These are phyloP conservation scores for Antheraea mylitta DNA, from an alignment of 1,140 invertebrate species.

Conservation along the genomic window DNA sequence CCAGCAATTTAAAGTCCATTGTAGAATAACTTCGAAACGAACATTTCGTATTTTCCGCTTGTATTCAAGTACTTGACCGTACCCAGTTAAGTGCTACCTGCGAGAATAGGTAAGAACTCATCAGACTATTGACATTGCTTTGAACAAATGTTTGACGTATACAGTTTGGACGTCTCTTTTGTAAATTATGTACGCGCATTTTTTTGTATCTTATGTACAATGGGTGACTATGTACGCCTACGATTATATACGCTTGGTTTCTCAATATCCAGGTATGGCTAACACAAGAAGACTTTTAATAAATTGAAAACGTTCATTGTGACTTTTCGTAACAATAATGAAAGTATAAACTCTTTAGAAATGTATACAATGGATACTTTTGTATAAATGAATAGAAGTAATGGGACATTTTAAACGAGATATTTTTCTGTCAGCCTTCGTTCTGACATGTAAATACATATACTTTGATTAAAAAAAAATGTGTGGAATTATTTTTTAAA, in stretches of 20 bases:
- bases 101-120: not conserved
- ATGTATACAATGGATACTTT: not conserved
- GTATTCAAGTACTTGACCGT: not conserved
- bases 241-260: not conserved
- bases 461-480: no score
- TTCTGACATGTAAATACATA: no score
- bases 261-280: not conserved
- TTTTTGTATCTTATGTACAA: not conserved
- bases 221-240: not conserved
- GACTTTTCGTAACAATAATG: not conserved
- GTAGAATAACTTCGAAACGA: not conserved
- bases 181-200: not conserved
- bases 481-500: no score
- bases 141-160: not conserved
- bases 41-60: not conserved
- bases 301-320: not conserved
- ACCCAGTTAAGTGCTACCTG: not conserved
- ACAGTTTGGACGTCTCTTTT: not conserved
- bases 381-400: constrained; percentile 13
- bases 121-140: not conserved
- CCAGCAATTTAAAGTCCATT: no score
- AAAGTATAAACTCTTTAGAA: not conserved
- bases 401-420: no score
- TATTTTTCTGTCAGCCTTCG: no score
- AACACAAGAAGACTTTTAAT: not conserved